Conservation (phyloP, 2,888 invertebrate genomes). For the Epinotia brunnichana region DNA sequence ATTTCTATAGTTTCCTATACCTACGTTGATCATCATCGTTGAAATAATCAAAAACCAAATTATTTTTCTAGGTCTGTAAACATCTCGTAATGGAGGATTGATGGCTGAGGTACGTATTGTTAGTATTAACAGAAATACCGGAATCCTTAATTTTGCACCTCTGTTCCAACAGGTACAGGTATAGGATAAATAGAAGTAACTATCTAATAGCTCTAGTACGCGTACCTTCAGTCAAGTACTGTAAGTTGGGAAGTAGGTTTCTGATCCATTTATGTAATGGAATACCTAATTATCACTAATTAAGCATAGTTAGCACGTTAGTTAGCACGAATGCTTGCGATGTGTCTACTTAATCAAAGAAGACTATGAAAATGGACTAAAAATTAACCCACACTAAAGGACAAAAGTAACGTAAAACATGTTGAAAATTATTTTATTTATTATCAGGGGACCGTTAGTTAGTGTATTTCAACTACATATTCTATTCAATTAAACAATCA, state of each 20-base stretch:
- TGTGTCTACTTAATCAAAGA: neutral
- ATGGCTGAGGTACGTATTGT: constrained; percentile 60
- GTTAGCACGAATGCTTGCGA: too few species aligned
- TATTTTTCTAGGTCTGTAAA: constrained; percentile 78
- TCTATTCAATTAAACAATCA: too few species aligned
- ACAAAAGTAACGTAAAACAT: too few species aligned
- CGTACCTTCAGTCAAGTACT: too few species aligned
- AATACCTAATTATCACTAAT: neutral
- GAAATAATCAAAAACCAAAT: constrained; percentile 42
- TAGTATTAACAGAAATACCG: neutral
- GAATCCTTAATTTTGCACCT: neutral
- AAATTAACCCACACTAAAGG: too few species aligned
- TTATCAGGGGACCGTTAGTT: too few species aligned
- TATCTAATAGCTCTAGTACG: too few species aligned
- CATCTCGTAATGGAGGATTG: constrained; percentile 59
- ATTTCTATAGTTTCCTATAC: too few species aligned
- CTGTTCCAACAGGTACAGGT: neutral
- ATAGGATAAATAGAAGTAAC: too few species aligned
- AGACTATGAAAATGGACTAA: neutral
- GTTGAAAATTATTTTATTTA: too few species aligned
- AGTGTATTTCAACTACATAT: too few species aligned
- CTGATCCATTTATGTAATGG: neutral
- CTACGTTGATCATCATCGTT: constrained; percentile 1
- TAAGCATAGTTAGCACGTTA: too few species aligned
- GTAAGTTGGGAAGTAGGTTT: neutral